Evolutionary conservation across 2,888 invertebrate genomes (phyloP).

Genomic region (Pammene fasciana): DNA sequence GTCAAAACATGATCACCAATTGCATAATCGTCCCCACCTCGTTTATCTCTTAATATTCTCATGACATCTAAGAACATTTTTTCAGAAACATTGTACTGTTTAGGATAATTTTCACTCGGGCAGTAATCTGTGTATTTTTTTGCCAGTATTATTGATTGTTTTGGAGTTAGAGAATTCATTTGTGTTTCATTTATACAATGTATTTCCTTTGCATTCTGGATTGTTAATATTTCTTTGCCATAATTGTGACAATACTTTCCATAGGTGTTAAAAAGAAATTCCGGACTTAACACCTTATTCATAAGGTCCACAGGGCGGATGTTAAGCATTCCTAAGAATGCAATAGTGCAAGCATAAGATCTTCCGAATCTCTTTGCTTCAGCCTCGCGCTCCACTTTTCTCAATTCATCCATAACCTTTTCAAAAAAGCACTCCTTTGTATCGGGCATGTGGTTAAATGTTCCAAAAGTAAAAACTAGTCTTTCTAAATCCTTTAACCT

Average conservation of each 20-base stretch:
- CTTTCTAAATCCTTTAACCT: conserved; percentile 91
- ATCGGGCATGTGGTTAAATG: conserved; percentile 83
- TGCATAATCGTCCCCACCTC: conserved; percentile 78
- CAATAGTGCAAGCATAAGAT: conserved; percentile 84
- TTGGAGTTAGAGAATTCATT: conserved; percentile 81
- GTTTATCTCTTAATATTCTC: conserved; percentile 71
- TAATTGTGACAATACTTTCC: conserved; percentile 71
- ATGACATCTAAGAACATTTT: conserved; percentile 83
- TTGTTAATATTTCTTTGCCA: conserved; percentile 84
- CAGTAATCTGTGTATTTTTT: conserved; percentile 85
- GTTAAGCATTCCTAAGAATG: conserved; percentile 83
- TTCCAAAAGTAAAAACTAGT: conserved; percentile 84
- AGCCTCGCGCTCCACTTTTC: conserved; percentile 72
- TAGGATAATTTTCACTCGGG: conserved; percentile 77
- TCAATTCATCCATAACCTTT: conserved; percentile 77
- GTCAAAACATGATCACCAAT: conserved; percentile 85
- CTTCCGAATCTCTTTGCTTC: conserved; percentile 85
- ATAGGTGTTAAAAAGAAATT: conserved; percentile 83
- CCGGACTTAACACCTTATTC: conserved; percentile 79
- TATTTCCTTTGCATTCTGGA: conserved; percentile 85
- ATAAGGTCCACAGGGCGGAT: conserved; percentile 85
- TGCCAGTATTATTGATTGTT: conserved; percentile 75
- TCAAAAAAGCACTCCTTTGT: conserved; percentile 67
- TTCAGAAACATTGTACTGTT: conserved; percentile 82
- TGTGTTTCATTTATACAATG: conserved; percentile 81